phyloP scores from a whole-genome alignment of 2,888 invertebrate species.

The Apamea epomidion region DNA sequence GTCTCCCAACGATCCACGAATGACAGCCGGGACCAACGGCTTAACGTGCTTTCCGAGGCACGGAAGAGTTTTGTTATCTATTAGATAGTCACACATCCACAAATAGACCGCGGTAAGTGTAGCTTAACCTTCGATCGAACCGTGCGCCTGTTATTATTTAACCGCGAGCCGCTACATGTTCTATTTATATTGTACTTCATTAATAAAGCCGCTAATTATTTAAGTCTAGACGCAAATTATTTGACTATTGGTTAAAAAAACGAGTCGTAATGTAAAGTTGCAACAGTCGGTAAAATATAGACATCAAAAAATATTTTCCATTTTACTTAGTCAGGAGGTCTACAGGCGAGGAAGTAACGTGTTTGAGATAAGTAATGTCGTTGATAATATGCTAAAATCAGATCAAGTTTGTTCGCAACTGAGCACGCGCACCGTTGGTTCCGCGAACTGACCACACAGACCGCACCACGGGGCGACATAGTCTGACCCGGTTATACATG shows the following conservation, averaged over 20 bases:
- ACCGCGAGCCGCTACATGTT: not conserved
- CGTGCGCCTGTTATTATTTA: too few species aligned
- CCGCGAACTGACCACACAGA: slow-evolving; percentile 64
- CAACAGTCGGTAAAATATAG: not conserved
- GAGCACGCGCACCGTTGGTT: slow-evolving; percentile 63
- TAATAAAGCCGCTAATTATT: too few species aligned
- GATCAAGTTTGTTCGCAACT: slow-evolving; percentile 54
- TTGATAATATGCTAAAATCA: slow-evolving; percentile 62
- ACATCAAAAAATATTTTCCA: not conserved
- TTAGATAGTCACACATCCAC: not conserved
- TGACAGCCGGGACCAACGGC: not conserved
- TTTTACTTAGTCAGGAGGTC: not conserved
- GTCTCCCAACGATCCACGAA: not conserved
- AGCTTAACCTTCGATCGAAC: not conserved
- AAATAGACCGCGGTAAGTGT: not conserved
- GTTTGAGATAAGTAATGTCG: slow-evolving; percentile 40
- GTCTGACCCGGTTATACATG: slow-evolving; percentile 49
- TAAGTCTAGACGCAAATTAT: not conserved
- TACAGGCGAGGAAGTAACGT: slow-evolving; percentile 24
- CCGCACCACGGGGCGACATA: slow-evolving; percentile 37
- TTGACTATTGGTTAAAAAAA: not conserved
- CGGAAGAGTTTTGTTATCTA: not conserved
- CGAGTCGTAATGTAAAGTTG: not conserved
- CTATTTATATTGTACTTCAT: not conserved
- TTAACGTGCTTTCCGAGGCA: not conserved